A percentile compares a stretch with the other conserved stretches of the same genome.
phyloP scores from a whole-genome alignment of 1,140 invertebrate species.

The Ips nitidus region DNA sequence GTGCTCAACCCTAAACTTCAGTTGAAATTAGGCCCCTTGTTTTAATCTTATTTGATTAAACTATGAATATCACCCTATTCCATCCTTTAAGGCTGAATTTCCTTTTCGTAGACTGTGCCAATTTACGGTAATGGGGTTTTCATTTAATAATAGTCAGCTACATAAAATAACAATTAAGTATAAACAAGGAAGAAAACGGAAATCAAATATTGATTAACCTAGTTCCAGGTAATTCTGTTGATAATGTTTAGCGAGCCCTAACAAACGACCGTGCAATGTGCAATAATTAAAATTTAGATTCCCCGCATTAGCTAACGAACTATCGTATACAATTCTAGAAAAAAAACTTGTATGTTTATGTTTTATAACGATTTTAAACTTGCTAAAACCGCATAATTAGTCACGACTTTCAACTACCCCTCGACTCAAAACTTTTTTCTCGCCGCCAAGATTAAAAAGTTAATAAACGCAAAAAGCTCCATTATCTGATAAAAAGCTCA shows the following conservation, averaged over 20 bases:
- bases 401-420: background rate
- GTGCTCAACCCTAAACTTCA: no score
- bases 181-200: conserved; percentile 37
- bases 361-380: background rate
- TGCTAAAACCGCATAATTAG: background rate
- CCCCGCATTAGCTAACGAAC: conserved; percentile 1
- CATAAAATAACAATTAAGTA: conserved; percentile 28
- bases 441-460: conserved; percentile 17
- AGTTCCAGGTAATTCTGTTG: conserved; percentile 36
- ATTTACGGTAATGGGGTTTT: conserved; percentile 15
- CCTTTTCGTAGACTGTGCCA: background rate
- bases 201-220: conserved; percentile 42
- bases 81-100: no score
- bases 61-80: no score
- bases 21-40: no score
- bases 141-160: conserved; percentile 26
- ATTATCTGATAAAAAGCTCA: conserved; percentile 29
- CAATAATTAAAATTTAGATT: conserved; percentile 40
- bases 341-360: background rate
- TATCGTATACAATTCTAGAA: background rate
- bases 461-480: conserved; percentile 27
- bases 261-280: conserved; percentile 21
- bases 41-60: no score
- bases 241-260: conserved; percentile 36
- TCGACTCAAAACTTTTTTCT: conserved; percentile 13